Base-by-base conservation (phyloP, 2,888 invertebrate genomes). In the Trachelus iudaicus region DNA sequence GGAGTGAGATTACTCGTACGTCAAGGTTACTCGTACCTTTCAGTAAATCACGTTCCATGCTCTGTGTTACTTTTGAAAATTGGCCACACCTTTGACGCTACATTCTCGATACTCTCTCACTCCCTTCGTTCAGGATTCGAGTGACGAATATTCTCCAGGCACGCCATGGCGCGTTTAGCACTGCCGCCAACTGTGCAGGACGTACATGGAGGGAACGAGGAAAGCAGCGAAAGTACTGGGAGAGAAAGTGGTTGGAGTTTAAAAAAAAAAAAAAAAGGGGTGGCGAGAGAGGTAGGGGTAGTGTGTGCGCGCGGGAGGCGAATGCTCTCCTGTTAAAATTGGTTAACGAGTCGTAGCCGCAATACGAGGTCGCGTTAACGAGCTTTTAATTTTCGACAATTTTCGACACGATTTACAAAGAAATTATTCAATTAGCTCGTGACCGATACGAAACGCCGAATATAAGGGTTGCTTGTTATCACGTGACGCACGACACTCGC, bases 51-150 rank as follows among this genome's bases (percentile, higher is more conserved):
- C 23, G 4, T 23, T 23, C 13, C 71, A 3, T 15, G 71, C 12
- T 31, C 35, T 77, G 73, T 37, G 34, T n/a, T 30, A 69, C 33
- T 75, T 68, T 75, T 31, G 33, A 75, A 75, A 56, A 75, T 75
- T 75, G 69, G 56, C 75, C 77, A 56, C 77, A 69, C 77, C 77
- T 75, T 77, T 33, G 40, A 40, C 37, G 34, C 40, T 37, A 73
- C 34, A 15, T 74, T 56, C 35, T 23, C 12, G 31, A 75, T 35
- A 75, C 4, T 71, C 4, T 71, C 71, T 71, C 71, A 31, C 31
- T 31, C 71, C 71, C 34, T 31, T 71, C 11, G 71, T 31, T 1
- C 31, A 34, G 71, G 71, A 34, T 11, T 69, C 69, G 15, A 33
- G 15, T 71, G 71, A 71, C 71, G 71, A 71, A 71, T 71, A 34